Conservation (phyloP, 2,888 invertebrate species). For the Stegophylla sp. region DNA sequence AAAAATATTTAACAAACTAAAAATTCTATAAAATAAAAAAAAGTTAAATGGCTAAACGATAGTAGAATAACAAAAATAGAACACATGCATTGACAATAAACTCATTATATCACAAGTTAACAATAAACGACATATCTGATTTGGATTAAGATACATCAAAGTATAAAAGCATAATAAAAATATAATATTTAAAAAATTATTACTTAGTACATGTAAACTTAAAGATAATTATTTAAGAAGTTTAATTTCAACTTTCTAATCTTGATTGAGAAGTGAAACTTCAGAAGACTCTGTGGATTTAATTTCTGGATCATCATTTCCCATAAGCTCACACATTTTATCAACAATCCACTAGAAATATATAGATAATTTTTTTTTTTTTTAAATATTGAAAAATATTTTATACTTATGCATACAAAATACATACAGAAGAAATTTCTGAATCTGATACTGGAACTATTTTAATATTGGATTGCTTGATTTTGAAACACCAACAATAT, state of each 20-base stretch:
- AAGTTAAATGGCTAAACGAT: no score
- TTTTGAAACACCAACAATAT: constrained; percentile 45
- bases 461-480: constrained; percentile 34
- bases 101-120: neutral
- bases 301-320: constrained; percentile 31
- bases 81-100: no score
- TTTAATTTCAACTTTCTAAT: neutral
- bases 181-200: neutral
- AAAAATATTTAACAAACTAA: no score
- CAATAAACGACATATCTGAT: no score
- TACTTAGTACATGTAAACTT: neutral
- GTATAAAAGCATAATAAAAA: neutral
- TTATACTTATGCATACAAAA: constrained; percentile 17
- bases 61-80: no score
- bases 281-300: constrained; percentile 35
- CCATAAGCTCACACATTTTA: constrained; percentile 53
- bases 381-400: neutral
- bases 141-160: neutral
- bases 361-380: neutral
- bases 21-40: no score
- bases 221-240: neutral
- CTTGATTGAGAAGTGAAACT: constrained; percentile 29
- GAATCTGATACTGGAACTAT: constrained; percentile 18
- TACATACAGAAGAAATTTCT: constrained; percentile 44
- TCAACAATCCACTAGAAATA: constrained; percentile 51